Percentiles rank a stretch among this genome's conserved stretches.
Evolutionary conservation across 2,888 invertebrate genomes (phyloP).

Genomic region (Ochropleura leucogaster): DNA sequence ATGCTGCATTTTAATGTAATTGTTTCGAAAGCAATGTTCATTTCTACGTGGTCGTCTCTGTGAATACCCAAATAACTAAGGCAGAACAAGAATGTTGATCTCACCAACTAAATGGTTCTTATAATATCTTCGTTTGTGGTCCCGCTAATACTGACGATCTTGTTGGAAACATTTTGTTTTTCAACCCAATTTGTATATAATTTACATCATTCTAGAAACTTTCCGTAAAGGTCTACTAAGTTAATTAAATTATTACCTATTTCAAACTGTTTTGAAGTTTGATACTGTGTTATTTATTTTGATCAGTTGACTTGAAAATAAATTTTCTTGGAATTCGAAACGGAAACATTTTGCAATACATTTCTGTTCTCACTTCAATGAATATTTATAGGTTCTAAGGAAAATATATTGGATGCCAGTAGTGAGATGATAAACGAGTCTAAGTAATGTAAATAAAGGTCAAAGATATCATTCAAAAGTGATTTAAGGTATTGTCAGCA

Average conservation of each 20-base stretch:
- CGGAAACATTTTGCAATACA: constrained; percentile 15
- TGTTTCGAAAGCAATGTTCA: not conserved
- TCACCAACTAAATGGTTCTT: constrained; percentile 23
- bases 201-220: constrained; percentile 32
- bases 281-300: constrained; percentile 25
- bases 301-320: not conserved
- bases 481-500: not conserved
- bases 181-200: constrained; percentile 43
- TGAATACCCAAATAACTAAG: not conserved
- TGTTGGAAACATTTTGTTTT: constrained; percentile 39
- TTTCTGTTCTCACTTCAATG: not conserved
- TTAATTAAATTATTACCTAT: constrained; percentile 27
- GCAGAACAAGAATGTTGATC: constrained; percentile 8
- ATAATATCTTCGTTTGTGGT: constrained; percentile 37
- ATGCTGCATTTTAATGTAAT: not conserved
- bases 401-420: not conserved
- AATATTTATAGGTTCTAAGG: not conserved
- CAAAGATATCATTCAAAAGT: not conserved
- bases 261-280: constrained; percentile 31
- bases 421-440: too few species aligned
- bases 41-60: not conserved
- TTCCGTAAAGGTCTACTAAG: constrained; percentile 2
- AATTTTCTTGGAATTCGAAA: constrained; percentile 1
- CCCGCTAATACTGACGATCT: constrained; percentile 16
- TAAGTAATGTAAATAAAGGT: not conserved